Evolutionary conservation across 2,797 vertebrate genomes (phyloP), one percentile per base, ranked within the genome.

Genomic region (Eutrigla gurnardus): DNA sequence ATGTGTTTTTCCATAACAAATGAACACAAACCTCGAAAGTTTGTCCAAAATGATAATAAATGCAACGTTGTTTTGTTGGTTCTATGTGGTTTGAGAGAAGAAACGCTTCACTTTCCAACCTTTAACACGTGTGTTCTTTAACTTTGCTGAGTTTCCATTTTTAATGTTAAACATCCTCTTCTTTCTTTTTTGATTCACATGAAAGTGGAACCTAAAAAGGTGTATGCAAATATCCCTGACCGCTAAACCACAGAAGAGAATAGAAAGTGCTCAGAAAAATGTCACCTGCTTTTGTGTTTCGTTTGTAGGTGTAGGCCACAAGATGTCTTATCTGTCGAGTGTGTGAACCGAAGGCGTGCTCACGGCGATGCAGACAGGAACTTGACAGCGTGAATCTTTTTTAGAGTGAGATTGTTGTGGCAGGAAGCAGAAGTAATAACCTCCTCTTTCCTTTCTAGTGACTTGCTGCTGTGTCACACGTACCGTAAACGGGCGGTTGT

Each of bases 381-480:
- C 25, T 63, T 7, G 12, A 18, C 25, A 40, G 55, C 64, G 64
- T 14, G 45, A 66, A 32, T 7, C n/a, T 47, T n/a, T 47, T n/a
- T 59, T 0, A 37, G 18, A 54, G 47, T 11, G 73, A 69, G 57
- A 68, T 35, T 36, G 37, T 8, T 75, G 80, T 6, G 78, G 66
- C 65, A 87, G 88, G 85, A 89, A 85, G 71, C 3, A 75, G 52
- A 52, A 73, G 36, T 1, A 11, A 39, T 12, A 58, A 75, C 78
- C 81, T 87, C 68, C 75, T 79, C 58, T 85, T 90, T 88, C 86
- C 82, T 81, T 78, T 82, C 68, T 65, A 8, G 62, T 43, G 83
- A 80, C 62, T 61, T 65, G 68, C 60, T 82, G 84, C 75, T 86
- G 73, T 88, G 86, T 90, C 88, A 90, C 70, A 53, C 65, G 5